Evolutionary conservation across 2,888 invertebrate species (phyloP).

Genomic region (Lithophane semibrunnea): DNA sequence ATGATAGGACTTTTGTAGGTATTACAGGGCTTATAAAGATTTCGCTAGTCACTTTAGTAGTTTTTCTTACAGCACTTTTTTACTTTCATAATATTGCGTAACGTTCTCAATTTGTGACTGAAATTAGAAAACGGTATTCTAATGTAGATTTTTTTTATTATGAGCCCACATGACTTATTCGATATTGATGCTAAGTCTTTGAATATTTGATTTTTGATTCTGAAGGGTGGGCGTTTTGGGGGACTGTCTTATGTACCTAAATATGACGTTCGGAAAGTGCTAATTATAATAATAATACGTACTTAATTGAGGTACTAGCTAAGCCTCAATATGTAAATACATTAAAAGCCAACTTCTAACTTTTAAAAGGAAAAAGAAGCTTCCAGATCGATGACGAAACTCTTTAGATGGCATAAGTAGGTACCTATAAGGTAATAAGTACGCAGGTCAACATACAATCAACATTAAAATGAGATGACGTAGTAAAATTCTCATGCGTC

Average conservation of each 20-base stretch:
- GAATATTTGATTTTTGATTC: not conserved
- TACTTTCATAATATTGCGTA: no score
- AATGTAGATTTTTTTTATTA: not conserved
- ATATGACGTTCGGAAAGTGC: no score
- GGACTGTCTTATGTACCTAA: no score
- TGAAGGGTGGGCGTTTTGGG: no score
- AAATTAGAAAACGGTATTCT: no score
- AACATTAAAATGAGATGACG: not conserved
- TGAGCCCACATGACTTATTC: not conserved
- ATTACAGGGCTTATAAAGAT: constrained; percentile 31
- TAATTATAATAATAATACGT: no score
- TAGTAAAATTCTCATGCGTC: not conserved
- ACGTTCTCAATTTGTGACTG: no score
- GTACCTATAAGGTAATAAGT: not conserved
- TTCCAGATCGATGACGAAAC: not conserved
- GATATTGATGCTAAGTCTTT: not conserved
- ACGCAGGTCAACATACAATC: not conserved
- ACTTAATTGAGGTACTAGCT: not conserved
- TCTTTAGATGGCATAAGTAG: not conserved
- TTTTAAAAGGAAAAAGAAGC: no score
- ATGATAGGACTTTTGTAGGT: constrained; percentile 30
- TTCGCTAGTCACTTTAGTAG: not conserved
- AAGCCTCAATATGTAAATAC: not conserved
- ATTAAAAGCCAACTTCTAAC: not conserved
- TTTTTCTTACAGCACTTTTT: not conserved